Percentiles rank a stretch among this genome's conserved stretches.
phyloP scores from a whole-genome alignment of 2,113 vertebrate genomes.

The human (Homo sapiens) region DNA sequence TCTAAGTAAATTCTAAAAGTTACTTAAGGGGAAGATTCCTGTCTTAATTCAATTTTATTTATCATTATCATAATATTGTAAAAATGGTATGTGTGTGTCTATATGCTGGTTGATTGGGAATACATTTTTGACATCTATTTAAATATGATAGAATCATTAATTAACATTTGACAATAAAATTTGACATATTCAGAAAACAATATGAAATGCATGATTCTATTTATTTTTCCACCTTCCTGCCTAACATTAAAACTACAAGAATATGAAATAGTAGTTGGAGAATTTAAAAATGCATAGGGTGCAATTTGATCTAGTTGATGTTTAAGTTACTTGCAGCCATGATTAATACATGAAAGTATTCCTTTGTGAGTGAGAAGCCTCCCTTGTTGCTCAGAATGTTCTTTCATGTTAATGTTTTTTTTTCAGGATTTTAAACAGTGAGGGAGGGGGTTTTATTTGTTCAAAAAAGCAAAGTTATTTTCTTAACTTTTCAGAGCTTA shows the following conservation, averaged over 20 bases:
- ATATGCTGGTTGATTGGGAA: background rate
- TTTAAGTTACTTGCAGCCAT: background rate
- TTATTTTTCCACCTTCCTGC: background rate
- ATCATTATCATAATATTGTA: background rate
- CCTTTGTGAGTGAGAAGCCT: background rate
- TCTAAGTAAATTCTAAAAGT: background rate
- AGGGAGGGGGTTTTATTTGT: slow-evolving; percentile 11
- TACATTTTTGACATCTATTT: background rate
- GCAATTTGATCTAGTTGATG: background rate
- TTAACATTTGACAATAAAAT: background rate
- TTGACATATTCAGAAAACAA: background rate
- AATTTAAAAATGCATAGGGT: slow-evolving; percentile 13
- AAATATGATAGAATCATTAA: background rate
- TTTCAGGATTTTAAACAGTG: slow-evolving; percentile 49
- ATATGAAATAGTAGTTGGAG: background rate
- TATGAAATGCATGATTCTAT: background rate
- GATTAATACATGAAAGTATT: background rate
- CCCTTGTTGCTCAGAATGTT: background rate
- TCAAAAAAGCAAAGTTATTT: slow-evolving; percentile 7
- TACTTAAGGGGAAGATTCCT: background rate
- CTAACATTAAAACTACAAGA: background rate
- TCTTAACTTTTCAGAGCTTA: slow-evolving; percentile 68
- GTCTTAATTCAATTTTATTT: background rate
- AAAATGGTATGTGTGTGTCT: background rate
- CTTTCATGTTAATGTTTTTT: background rate